Base-by-base conservation (phyloP, 1,140 invertebrate species). In the Drosophila erecta region DNA sequence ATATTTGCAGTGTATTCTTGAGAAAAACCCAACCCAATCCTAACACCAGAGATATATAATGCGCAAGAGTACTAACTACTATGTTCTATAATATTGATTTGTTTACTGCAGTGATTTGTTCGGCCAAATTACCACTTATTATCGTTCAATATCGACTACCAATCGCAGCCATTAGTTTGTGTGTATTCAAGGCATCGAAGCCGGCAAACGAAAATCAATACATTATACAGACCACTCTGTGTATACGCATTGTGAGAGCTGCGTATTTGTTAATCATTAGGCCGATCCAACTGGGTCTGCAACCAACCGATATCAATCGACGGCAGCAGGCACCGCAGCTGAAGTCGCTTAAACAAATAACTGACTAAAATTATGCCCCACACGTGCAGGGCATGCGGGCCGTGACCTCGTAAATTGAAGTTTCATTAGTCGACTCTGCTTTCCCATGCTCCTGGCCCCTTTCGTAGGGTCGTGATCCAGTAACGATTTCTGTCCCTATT, bases 391-490 rank as follows among this genome's bases (percentile, higher is more conserved):
- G 57, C 81, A 76, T 81, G 79, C 66, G 61, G 79, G 79, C 83
- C 83, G 79, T 89, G 83, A 87, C 83, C 83, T 87, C 83, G 83
- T 87, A 89, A 87, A 87, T 87, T 87, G 83, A 86, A 86, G 83
- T 86, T 86, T 86, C 84, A 86, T 86, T 86, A 86, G 84, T 73
- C 56, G 66, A 44, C 30, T 40, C 40, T 38, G 37, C 17, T 7
- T 12, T 6, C 15, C 20, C 54, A n/a, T 14, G 22, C 30, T 11
- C 33, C 30, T 49, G 14, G 49, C 12, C 15, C 40, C 12, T 41
- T 44, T 44, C 41, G 20, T 27, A 41, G 60, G 64, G 62, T 85
- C 67, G 60, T 73, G 62, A 58, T 59, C 71, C 65, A 46, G 60
- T 66, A 69, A 77, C 69, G 79, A 81, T 64, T 51, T 57, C 44